These are phyloP conservation scores for Phaetusa simplex DNA, from an alignment of 2,113 vertebrate genomes.

Conservation along the genomic window DNA sequence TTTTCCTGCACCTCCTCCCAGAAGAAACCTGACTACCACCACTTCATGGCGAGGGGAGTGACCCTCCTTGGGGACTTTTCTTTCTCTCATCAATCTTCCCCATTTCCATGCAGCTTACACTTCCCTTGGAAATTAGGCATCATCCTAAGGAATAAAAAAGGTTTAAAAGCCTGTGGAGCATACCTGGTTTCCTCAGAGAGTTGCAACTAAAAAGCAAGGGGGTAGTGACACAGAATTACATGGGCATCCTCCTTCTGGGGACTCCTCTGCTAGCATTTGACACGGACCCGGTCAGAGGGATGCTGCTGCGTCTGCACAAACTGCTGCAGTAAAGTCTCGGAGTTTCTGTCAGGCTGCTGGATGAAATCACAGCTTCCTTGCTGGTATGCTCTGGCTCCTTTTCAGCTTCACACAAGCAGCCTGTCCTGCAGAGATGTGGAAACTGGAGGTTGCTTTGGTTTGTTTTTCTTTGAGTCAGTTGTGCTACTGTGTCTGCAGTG, in stretches of 20 bases:
- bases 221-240: background rate
- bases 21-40: background rate
- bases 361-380: constrained; percentile 31
- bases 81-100: background rate
- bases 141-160: background rate
- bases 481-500: background rate
- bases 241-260: background rate
- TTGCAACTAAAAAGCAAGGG: background rate
- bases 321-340: constrained; percentile 16
- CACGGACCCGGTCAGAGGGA: background rate
- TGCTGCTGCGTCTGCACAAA: constrained; percentile 11
- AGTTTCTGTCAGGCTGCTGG: background rate
- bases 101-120: background rate
- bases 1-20: background rate
- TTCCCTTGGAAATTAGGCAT: background rate
- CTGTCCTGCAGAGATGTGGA: background rate
- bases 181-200: constrained; percentile 34
- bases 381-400: constrained; percentile 38
- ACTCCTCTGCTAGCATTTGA: background rate
- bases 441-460: background rate
- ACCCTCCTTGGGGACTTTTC: background rate
- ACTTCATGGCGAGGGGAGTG: background rate
- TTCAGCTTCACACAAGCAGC: constrained; percentile 41
- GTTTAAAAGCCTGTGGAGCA: background rate
- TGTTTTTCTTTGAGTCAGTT: background rate